phyloP scores from a whole-genome alignment of 1,140 invertebrate species.

The Leptinotarsa defecta region DNA sequence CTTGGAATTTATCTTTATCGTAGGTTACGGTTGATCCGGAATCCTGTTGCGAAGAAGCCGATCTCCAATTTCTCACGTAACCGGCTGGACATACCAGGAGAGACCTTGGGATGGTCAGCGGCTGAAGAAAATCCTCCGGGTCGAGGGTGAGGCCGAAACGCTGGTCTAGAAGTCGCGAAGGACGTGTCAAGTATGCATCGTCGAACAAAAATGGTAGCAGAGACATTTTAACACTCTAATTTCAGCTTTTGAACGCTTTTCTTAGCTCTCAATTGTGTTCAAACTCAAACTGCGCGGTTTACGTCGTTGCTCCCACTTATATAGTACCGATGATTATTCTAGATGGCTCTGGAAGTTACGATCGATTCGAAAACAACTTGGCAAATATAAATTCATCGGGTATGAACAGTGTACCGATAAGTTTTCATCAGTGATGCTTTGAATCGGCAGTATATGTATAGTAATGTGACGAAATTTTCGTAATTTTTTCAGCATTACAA shows the following conservation, averaged over 20 bases:
- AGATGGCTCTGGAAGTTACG: constrained; percentile 12
- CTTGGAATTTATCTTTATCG: constrained; percentile 68
- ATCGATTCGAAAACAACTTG: not conserved
- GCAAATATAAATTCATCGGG: constrained; percentile 9
- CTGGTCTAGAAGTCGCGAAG: constrained; percentile 50
- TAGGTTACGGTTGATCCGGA: constrained; percentile 55
- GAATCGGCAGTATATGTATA: no score
- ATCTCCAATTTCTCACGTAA: constrained; percentile 62
- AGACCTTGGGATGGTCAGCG: constrained; percentile 28
- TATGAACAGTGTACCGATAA: not conserved
- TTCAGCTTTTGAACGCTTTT: not conserved
- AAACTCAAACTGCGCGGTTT: not conserved
- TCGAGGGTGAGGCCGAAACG: constrained; percentile 47
- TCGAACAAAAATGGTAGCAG: constrained; percentile 36
- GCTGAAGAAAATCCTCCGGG: constrained; percentile 44
- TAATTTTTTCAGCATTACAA: no score
- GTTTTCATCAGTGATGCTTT: no score
- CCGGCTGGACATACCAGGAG: constrained; percentile 37
- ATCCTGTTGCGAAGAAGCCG: constrained; percentile 43
- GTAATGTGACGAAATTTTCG: no score
- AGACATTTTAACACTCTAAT: constrained; percentile 34
- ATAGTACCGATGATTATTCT: not conserved
- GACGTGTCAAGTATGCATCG: constrained; percentile 31
- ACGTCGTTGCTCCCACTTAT: not conserved
- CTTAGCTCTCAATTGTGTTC: not conserved